Conservation (phyloP, 92 coral and sea anemone species). For the Paramuricea clavata region DNA sequence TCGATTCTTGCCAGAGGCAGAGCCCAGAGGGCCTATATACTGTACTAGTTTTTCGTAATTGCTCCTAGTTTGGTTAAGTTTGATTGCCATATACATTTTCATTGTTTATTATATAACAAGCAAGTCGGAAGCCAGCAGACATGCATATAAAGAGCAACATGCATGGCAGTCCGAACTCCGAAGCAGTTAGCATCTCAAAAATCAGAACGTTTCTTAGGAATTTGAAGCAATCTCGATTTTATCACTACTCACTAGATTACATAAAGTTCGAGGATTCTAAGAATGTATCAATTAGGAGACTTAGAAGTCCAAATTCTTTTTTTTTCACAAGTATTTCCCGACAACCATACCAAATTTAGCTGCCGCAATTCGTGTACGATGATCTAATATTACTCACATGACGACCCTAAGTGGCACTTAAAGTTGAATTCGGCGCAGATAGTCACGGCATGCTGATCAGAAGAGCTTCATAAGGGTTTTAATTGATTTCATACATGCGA, state of each 20-base stretch:
- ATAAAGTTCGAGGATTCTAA: neutral
- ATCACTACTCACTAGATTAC: neutral
- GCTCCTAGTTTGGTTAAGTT: no score
- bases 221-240: neutral
- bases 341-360: neutral
- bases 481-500: conserved; percentile 21
- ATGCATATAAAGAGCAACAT: no score
- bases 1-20: no score
- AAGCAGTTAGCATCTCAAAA: neutral
- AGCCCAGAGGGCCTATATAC: no score
- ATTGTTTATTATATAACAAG: no score
- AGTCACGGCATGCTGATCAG: conserved; percentile 15
- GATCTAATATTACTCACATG: neutral
- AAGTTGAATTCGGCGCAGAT: neutral
- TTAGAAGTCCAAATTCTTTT: neutral
- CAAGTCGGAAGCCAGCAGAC: no score
- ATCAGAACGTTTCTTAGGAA: neutral
- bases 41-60: no score
- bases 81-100: no score
- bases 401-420: neutral
- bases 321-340: neutral
- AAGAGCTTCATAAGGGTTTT: neutral
- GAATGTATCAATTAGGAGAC: conserved; percentile 3
- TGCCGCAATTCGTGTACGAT: neutral
- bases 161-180: no score